phyloP scores from a whole-genome alignment of 2,888 invertebrate species.

The Strigamia crassipes region DNA sequence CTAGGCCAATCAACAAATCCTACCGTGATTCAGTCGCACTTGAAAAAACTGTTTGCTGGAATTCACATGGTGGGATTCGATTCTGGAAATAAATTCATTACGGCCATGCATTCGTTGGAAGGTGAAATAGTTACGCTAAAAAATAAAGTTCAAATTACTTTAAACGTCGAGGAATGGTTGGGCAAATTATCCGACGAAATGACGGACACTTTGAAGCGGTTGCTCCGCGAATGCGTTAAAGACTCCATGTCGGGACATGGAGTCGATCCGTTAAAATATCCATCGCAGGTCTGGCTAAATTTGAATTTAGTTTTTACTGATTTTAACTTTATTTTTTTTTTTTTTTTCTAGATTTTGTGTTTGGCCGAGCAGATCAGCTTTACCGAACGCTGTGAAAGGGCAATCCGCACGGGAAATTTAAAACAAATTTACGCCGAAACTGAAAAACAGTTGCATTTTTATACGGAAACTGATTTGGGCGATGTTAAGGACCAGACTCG shows the following conservation, averaged over 20 bases:
- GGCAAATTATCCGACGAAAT: conserved; percentile 80
- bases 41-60: conserved; percentile 95
- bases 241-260: conserved; percentile 58
- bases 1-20: conserved; percentile 90
- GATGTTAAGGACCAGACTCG: conserved; percentile 61
- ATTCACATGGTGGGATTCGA: conserved; percentile 77
- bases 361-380: conserved; percentile 83
- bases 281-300: conserved; percentile 65
- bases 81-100: conserved; percentile 64
- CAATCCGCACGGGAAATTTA: conserved; percentile 69
- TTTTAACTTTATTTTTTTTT: neutral
- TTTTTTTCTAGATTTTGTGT: conserved; percentile 70
- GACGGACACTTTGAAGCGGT: conserved; percentile 73
- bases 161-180: conserved; percentile 82
- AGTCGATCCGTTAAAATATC: conserved; percentile 69
- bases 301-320: too few relatives aligned
- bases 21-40: conserved; percentile 86
- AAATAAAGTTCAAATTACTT: conserved; percentile 71
- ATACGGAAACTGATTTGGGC: conserved; percentile 61
- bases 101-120: conserved; percentile 74
- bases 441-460: conserved; percentile 61
- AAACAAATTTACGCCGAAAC: conserved; percentile 59
- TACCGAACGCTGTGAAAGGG: conserved; percentile 80
- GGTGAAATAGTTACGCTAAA: conserved; percentile 74
- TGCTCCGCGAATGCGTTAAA: conserved; percentile 67